These are phyloP conservation scores for Chrysopa pallens DNA, from an alignment of 1,140 invertebrate genomes.

Conservation along the genomic window DNA sequence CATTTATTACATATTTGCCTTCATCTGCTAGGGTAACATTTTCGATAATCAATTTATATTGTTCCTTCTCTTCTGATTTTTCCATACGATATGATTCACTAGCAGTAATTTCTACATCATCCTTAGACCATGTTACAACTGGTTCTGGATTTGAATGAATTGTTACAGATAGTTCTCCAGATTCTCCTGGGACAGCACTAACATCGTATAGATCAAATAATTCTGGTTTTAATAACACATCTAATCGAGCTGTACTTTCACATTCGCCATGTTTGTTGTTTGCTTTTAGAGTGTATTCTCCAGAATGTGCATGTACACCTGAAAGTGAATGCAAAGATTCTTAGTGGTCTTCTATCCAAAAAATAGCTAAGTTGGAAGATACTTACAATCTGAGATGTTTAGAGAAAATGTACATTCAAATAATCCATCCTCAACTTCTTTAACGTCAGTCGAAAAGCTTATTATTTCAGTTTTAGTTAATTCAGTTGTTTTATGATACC, in stretches of 20 bases:
- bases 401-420: constrained; percentile 56
- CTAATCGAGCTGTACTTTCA: constrained; percentile 46
- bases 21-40: constrained; percentile 50
- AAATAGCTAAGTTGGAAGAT: constrained; percentile 1
- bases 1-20: constrained; percentile 59
- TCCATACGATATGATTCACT: constrained; percentile 35
- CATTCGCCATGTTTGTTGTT: constrained; percentile 60
- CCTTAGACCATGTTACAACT: constrained; percentile 53
- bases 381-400: constrained; percentile 38
- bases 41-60: constrained; percentile 48
- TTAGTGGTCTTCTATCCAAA: background rate
- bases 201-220: constrained; percentile 54
- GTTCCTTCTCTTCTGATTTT: constrained; percentile 40
- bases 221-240: constrained; percentile 55
- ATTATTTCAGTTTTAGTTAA: too few species aligned
- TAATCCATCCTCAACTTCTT: constrained; percentile 49
- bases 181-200: constrained; percentile 49
- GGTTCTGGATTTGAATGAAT: constrained; percentile 64
- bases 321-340: constrained; percentile 1
- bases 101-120: constrained; percentile 36
- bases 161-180: constrained; percentile 46
- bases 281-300: constrained; percentile 59
- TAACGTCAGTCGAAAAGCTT: too few species aligned
- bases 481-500: too few species aligned
- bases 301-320: constrained; percentile 56